phyloP scores from a whole-genome alignment of 2,888 invertebrate genomes.

The Drosophila cognata region DNA sequence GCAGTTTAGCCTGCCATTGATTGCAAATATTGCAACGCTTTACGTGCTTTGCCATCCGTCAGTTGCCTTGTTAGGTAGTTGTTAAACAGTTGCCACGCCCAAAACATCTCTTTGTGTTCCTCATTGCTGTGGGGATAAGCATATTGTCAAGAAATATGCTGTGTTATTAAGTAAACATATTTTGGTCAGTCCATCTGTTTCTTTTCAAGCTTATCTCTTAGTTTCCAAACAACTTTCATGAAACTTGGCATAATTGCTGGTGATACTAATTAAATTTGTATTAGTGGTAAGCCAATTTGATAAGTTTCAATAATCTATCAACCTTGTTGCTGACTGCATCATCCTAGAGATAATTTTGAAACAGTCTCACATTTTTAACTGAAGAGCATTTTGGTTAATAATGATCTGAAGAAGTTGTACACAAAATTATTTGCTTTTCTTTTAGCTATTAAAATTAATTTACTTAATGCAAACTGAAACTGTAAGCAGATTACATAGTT shows the following conservation, averaged over 20 bases:
- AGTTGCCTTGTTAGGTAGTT: slow-evolving; percentile 37
- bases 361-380: not conserved
- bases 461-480: not conserved
- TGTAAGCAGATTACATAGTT: not conserved
- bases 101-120: not conserved
- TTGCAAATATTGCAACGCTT: slow-evolving; percentile 70
- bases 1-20: slow-evolving; percentile 62
- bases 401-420: not conserved
- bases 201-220: not conserved
- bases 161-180: not conserved
- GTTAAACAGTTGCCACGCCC: slow-evolving; percentile 31
- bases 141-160: slow-evolving; percentile 9
- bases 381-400: not conserved
- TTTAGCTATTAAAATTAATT: not conserved
- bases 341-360: not conserved
- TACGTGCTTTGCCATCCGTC: slow-evolving; percentile 48
- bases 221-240: not conserved
- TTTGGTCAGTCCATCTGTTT: not conserved
- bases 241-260: not conserved
- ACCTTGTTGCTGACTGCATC: not conserved
- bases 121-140: not conserved
- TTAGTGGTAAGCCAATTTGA: not conserved
- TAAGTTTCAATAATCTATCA: not conserved
- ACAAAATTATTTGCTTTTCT: not conserved
- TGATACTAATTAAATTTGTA: not conserved